Evolutionary conservation across 1,140 invertebrate species (phyloP), one percentile per base, ranked within the genome.

Genomic region (Diprion similis): DNA sequence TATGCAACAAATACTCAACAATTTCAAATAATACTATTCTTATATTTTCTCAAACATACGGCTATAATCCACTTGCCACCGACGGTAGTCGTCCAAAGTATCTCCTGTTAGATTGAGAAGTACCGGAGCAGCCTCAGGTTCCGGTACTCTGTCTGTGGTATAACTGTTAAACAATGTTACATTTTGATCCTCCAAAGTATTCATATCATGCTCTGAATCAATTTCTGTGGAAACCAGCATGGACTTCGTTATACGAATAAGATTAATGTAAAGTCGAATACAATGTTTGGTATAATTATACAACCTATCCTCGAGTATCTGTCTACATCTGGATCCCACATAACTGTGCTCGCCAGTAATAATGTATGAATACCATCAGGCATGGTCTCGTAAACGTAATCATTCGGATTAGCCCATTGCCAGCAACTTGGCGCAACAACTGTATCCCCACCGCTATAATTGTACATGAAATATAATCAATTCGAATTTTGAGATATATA

Each of bases 381-480:
- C 47, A 86, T 79, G 7, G 73, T 81, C 76, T 87, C 83, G 17
- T 80, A 82, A 47, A 87, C 74, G 46, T 86, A 88, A 18, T 88
- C 87, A 65, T 77, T 81, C 1, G 83, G 84, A 78, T 88, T 87
- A 0, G 82, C 81, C 84, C 82, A 87, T 66, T 81, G 82, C 87
- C 86, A 88, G 66, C 82, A 82, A 59, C 85, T 87, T 9, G 82
- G 79, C 1, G 85, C 79, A 0, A 87, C 87, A 0, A 88, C 37
- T 70, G 86, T 88, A 47, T 88, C 87, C 8, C 87, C 87, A 17
- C 86, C 86, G 48, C 86, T 88, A 45, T 37, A 70, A 59, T 59
- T 15, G 51, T 59, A 6, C 24, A 37, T 37, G 2, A 37, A 37
- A 6, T 37, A 37, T 37, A 37, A 8, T 59, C 24, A 4, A 4